A percentile compares a stretch with the other conserved stretches of the same genome.
These are phyloP conservation scores for Cremastinae sp. DNA, from an alignment of 2,888 invertebrate species.

Conservation along the genomic window DNA sequence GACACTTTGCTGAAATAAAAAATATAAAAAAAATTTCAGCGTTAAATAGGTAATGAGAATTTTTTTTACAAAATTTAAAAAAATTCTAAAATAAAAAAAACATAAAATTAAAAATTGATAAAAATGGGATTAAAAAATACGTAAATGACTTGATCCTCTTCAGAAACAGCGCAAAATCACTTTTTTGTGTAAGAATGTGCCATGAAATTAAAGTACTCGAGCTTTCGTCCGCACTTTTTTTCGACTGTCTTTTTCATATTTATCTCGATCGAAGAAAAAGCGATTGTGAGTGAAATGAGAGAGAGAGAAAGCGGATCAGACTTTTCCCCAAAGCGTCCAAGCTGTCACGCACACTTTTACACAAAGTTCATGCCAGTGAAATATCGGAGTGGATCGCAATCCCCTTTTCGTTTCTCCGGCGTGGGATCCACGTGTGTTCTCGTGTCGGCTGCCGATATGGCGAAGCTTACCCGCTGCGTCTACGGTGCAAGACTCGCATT, in stretches of 20 bases:
- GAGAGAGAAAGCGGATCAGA: slow-evolving; percentile 21
- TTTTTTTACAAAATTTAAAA: too few relatives aligned
- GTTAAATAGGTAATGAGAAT: not conserved
- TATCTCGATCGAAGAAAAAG: not conserved
- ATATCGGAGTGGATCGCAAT: slow-evolving; percentile 22
- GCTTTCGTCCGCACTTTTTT: too few relatives aligned
- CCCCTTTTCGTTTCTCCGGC: not conserved
- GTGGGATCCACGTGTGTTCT: not conserved
- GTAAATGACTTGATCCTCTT: too few relatives aligned
- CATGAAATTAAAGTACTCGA: too few relatives aligned
- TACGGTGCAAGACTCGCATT: slow-evolving; percentile 38
- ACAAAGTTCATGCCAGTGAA: slow-evolving; percentile 26
- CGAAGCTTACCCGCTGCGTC: slow-evolving; percentile 37
- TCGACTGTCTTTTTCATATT: too few relatives aligned
- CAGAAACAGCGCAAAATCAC: too few relatives aligned
- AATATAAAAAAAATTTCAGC: slow-evolving; percentile 1
- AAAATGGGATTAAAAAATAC: too few relatives aligned
- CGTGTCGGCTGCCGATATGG: slow-evolving; percentile 23
- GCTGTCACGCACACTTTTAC: slow-evolving; percentile 20
- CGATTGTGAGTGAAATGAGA: not conserved
- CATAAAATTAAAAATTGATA: too few relatives aligned
- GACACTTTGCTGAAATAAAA: slow-evolving; percentile 13
- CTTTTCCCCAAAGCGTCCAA: slow-evolving; percentile 6
- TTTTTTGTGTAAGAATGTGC: too few relatives aligned
- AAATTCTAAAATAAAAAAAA: too few relatives aligned